Base-by-base conservation (phyloP, 2,797 vertebrate genomes). In the Acanthiza pusilla region DNA sequence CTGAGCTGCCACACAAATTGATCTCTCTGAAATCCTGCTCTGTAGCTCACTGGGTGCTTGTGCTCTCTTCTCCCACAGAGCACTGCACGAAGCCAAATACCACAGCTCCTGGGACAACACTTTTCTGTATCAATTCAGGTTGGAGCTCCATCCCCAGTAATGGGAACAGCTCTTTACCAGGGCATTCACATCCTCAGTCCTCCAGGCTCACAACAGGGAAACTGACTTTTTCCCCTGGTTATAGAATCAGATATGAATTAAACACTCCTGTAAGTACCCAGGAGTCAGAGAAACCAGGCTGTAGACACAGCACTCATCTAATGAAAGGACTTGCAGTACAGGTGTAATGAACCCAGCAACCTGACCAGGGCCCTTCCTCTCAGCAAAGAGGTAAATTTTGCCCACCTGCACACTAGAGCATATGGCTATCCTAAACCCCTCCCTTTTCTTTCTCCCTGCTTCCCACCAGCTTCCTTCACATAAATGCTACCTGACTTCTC, bases 51-150 rank as follows among this genome's bases (percentile, higher is more conserved):
- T 1, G 6, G 58, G 32, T 70, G 61, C 65, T 70, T 65, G 38
- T 76, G 72, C 51, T 57, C 60, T 51, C 58, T 63, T 61, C 32
- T 88, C 53, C 48, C 79, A 77, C 43, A 38, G 25, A 90, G 57
- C 38, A 36, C 17, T 0, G 0, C 45, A 30, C 0, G 0, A 48
- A 90, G 40, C 30, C 61, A 67, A 76, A 61, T n/a, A 42, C 6
- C 2, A 34, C 40, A 86, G 77, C 50, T 84, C 71, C 29, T 10
- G 34, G 13, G 72, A 45, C 0, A 3, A 57, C 13, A 14, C 45
- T 65, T 7, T 53, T 54, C 75, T 1, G 0, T 27, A n/a, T 20
- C 51, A 45, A 1, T 20, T 93, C 21, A 34, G 66, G 43, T 30
- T 0, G 0, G 26, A 80, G 36, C 36, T 79, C 62, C 34, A 58